Conservation (phyloP, 2,888 invertebrate species). For the Anodontia alba region DNA sequence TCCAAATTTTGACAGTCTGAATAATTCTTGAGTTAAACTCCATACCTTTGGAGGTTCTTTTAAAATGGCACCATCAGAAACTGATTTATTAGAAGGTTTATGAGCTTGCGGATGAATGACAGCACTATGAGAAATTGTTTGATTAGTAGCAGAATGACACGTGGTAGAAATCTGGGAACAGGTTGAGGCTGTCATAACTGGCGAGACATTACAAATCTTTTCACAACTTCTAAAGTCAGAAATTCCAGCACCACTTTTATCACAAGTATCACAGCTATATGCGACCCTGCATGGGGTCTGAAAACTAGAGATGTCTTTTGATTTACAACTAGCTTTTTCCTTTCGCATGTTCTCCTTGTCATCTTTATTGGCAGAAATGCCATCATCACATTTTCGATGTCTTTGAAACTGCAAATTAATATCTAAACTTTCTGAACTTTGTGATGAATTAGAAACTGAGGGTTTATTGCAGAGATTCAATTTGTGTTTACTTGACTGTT, state of each 20-base stretch:
- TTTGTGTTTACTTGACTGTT: conserved; percentile 68
- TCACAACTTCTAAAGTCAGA: conserved; percentile 42
- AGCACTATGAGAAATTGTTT: conserved; percentile 36
- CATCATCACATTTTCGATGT: conserved; percentile 56
- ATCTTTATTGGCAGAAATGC: conserved; percentile 75
- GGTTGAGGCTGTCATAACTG: conserved; percentile 24
- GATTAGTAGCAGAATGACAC: conserved; percentile 53
- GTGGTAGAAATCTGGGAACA: conserved; percentile 49
- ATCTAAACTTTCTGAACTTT: conserved; percentile 77
- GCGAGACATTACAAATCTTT: conserved; percentile 59
- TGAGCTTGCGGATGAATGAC: conserved; percentile 42
- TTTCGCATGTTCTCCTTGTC: conserved; percentile 67
- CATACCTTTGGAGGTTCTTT: conserved; percentile 76
- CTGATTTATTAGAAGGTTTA: conserved; percentile 28
- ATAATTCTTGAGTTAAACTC: conserved; percentile 85
- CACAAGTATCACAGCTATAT: conserved; percentile 39
- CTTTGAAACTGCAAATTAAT: conserved; percentile 65
- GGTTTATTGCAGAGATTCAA: conserved; percentile 70
- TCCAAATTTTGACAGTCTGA: conserved; percentile 84
- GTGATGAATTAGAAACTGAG: conserved; percentile 74
- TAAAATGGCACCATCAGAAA: conserved; percentile 52
- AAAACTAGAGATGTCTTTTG: conserved; percentile 78
- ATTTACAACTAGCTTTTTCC: conserved; percentile 75
- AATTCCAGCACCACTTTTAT: conserved; percentile 38
- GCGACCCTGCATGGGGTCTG: conserved; percentile 50